A percentile compares a stretch with the other conserved stretches of the same genome.
phyloP scores from a whole-genome alignment of 2,888 invertebrate genomes.

The Sminthurides aquaticus region DNA sequence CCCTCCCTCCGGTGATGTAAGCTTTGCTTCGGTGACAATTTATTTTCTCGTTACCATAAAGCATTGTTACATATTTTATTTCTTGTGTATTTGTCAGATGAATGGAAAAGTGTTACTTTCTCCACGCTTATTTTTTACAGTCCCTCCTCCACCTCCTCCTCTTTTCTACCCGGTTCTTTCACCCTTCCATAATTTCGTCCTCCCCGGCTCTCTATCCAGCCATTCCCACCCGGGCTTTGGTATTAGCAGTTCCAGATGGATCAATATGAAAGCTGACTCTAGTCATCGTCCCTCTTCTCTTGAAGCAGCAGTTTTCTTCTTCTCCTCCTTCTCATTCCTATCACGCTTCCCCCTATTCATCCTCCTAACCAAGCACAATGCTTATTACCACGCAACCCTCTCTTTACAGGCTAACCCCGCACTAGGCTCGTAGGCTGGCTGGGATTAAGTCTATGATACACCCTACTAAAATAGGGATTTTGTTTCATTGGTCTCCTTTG shows the following conservation, averaged over 20 bases:
- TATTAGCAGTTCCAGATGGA: neutral
- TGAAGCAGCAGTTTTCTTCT: neutral
- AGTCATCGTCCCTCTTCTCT: neutral
- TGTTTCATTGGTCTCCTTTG: neutral
- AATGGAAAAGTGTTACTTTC: neutral
- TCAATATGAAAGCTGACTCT: neutral
- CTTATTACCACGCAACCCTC: too few relatives aligned
- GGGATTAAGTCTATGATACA: neutral
- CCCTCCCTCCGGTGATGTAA: too few relatives aligned
- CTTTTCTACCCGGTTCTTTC: too few relatives aligned
- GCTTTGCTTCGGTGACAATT: neutral
- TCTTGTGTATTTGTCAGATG: neutral
- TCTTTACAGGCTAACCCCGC: neutral
- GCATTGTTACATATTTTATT: too few relatives aligned
- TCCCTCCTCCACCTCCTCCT: neutral
- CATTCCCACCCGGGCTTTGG: neutral
- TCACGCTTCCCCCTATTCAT: neutral
- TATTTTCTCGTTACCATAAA: neutral
- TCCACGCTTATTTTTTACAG: neutral
- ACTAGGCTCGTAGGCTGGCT: neutral
- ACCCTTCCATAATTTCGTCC: too few relatives aligned
- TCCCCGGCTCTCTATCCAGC: neutral
- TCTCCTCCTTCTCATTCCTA: neutral
- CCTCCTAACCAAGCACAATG: neutral
- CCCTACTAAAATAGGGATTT: neutral